phyloP scores from a whole-genome alignment of 2,888 invertebrate genomes.

The Syritta pipiens region DNA sequence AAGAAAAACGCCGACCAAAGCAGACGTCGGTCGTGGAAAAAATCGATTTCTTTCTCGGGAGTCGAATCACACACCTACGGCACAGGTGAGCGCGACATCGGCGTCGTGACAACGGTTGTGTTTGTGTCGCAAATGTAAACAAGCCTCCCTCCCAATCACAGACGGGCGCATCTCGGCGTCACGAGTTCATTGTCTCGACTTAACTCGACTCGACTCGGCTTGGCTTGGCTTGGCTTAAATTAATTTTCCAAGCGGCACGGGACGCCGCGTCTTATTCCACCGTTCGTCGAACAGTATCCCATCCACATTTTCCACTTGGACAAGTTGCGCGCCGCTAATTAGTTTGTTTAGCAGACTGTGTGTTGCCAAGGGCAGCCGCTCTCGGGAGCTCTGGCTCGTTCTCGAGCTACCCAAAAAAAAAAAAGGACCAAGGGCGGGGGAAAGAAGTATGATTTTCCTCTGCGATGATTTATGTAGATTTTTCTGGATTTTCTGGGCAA shows the following conservation, averaged over 20 bases:
- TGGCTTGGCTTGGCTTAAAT: constrained; percentile 19
- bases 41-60: constrained; percentile 60
- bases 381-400: too few relatives aligned
- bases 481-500: constrained; percentile 62
- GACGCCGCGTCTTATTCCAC: too few relatives aligned
- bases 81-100: constrained; percentile 18
- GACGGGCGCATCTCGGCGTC: constrained; percentile 25
- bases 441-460: constrained; percentile 34
- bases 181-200: constrained; percentile 61
- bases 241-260: too few relatives aligned
- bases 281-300: too few relatives aligned
- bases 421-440: neutral
- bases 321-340: constrained; percentile 55
- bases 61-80: too few relatives aligned
- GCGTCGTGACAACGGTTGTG: constrained; percentile 1
- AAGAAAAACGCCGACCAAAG: constrained; percentile 25
- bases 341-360: constrained; percentile 67
- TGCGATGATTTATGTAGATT: constrained; percentile 64
- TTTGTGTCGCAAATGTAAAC: constrained; percentile 55
- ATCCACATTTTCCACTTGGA: constrained; percentile 51
- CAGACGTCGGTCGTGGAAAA: constrained; percentile 35
- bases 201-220: too few relatives aligned
- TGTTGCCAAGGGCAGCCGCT: constrained; percentile 63
- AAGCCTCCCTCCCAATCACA: too few relatives aligned
- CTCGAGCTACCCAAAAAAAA: too few relatives aligned